Evolutionary conservation across 2,797 vertebrate genomes (phyloP), one percentile per base, ranked within the genome.

Genomic region (Heteromormyrus szaboi): DNA sequence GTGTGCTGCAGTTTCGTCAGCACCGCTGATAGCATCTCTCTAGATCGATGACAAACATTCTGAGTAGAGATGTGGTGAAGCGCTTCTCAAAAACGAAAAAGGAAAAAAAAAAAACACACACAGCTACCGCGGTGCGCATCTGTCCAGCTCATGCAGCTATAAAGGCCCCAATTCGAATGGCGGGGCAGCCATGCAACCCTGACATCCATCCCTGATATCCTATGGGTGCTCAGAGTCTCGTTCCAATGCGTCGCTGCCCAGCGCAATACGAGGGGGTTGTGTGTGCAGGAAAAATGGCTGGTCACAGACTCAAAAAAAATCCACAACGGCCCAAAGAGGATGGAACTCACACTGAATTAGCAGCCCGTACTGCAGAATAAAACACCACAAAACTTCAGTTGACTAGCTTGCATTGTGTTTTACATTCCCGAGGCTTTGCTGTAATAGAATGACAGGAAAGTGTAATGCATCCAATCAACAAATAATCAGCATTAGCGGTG

Each of bases 1-100:
- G 8, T 44, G 37, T 44, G 41, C 37, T 79, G 72, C 72, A 79
- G 72, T 79, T 79, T 79, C 72, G 19, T 48, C 81, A 84, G 19
- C 81, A 11, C 81, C 1, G 44, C 9, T 50, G 87, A 83, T 84
- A 59, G 9, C 68, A 88, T 88, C 88, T 84, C 51, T 25, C n/a
- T 44, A 50, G 62, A 76, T 37, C 50, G n/a, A 76, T 88, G 88
- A 81, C 72, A 88, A 48, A 79, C n/a, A 46, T 88, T 88, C 72
- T 83, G 7, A 50, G 88, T 59, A 88, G 51, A 25, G 22, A 44
- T 59, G 51, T 25, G 50, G 88, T 59, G 72, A 83, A 41, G 33
- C 17, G 12, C 25, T 83, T 88, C 88, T 84, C 19, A 59, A 83
- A 54, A 88, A 84, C 1, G 22, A 48, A 12, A 33, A 33, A 86